Base-by-base conservation (phyloP, 2,888 invertebrate genomes). In the Ernsta delagoae region DNA sequence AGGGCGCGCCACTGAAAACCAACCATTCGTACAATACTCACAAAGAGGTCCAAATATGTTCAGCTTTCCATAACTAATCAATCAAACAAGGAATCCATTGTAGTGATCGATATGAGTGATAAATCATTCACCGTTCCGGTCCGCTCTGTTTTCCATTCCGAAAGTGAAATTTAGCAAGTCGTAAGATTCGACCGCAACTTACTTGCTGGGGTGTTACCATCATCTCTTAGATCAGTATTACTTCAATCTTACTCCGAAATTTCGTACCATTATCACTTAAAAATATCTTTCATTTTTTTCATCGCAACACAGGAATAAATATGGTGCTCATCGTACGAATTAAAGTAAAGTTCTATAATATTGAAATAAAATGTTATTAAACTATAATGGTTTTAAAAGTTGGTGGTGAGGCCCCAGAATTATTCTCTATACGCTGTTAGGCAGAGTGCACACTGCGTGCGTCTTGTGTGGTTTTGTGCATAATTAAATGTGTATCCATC, bases 151-250 rank as follows among this genome's bases (percentile, higher is more conserved):
- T 70, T 71, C 69, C 68, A 45, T 71, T 74, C 77, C 72, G 81
- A 83, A 83, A 84, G 77, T 82, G 83, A 85, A 82, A 83, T 84
- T 68, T 83, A 82, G 81, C 82, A 78, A 75, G 71, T 45, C 50
- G 59, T 56, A 70, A 61, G 78, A 78, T 79, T 78, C 78, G 74
- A 73, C 73, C 76, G 70, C 78, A 67, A 75, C 74, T 75, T 70
- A 59, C 68, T 70, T 70, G 73, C 71, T 78, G n/a, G n/a, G n/a
- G n/a, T n/a, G n/a, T n/a, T n/a, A n/a, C n/a, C n/a, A n/a, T n/a
- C n/a, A n/a, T n/a, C n/a, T n/a, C n/a, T n/a, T n/a, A n/a, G n/a
- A n/a, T n/a, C n/a, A n/a, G n/a, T n/a, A n/a, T n/a, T n/a, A n/a
- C n/a, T n/a, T n/a, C n/a, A n/a, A n/a, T n/a, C n/a, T n/a, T n/a